Evolutionary conservation across 2,113 vertebrate genomes (phyloP).

Genomic region (Aplodontia rufa): DNA sequence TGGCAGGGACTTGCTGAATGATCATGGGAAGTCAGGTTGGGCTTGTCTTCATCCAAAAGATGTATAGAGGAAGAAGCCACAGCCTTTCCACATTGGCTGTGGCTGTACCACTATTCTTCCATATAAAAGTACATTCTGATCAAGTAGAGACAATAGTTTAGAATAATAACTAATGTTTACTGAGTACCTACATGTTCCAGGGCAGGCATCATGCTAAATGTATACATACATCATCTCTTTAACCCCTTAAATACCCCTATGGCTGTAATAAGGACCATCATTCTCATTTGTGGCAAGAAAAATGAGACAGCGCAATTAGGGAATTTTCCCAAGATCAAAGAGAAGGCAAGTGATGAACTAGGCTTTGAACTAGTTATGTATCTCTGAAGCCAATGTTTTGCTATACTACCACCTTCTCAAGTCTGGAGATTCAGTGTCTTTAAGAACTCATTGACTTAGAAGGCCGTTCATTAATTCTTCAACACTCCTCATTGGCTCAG

Average conservation of each 20-base stretch:
- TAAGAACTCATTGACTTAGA: neutral
- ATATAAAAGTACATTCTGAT: neutral
- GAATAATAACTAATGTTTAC: neutral
- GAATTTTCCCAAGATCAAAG: neutral
- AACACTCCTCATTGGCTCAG: neutral
- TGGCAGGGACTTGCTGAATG: neutral
- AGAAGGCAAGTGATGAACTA: neutral
- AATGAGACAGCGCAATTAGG: neutral
- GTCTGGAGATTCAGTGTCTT: neutral
- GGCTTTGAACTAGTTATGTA: neutral
- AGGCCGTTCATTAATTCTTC: neutral
- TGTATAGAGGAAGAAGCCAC: neutral
- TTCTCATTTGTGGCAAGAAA: constrained; percentile 18
- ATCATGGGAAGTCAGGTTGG: neutral
- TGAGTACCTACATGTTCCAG: neutral
- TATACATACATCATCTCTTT: neutral
- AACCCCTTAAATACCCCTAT: neutral
- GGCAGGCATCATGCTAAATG: neutral
- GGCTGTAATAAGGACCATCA: neutral
- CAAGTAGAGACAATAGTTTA: neutral
- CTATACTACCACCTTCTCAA: neutral
- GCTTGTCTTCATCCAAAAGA: neutral
- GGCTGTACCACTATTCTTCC: neutral
- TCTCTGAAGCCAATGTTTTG: neutral
- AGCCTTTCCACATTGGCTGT: neutral